phyloP scores from a whole-genome alignment of 2,113 vertebrate species.

The Eulemur macaco region DNA sequence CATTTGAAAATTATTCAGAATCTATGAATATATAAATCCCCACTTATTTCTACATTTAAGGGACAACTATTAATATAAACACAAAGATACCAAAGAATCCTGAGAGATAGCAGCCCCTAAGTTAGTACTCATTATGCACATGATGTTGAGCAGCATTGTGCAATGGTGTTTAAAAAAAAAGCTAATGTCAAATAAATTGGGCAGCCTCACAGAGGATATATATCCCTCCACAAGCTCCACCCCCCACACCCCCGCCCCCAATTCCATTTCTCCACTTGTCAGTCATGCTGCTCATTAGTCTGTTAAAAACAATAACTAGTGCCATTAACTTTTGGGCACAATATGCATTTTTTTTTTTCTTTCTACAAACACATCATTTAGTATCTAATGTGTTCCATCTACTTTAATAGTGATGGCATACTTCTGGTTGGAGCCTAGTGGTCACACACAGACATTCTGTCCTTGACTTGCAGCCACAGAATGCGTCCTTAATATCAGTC shows the following conservation, averaged over 20 bases:
- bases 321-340: not conserved
- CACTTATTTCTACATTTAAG: not conserved
- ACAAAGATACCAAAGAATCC: not conserved
- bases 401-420: not conserved
- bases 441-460: not conserved
- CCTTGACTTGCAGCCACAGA: not conserved
- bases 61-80: not conserved
- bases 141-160: not conserved
- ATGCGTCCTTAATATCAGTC: not conserved
- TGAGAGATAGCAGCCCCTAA: not conserved
- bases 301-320: not conserved
- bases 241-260: no score
- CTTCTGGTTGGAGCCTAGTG: not conserved
- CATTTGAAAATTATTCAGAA: not conserved
- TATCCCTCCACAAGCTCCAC: not conserved
- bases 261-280: not conserved
- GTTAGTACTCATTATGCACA: not conserved
- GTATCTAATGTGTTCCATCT: not conserved
- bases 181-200: not conserved
- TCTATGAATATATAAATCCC: not conserved
- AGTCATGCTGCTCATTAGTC: not conserved
- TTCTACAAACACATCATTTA: not conserved
- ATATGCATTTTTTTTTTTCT: not conserved
- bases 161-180: not conserved
- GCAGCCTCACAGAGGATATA: not conserved